Base-by-base conservation (phyloP, 2,888 invertebrate species). In the Frankliniella intonsa region DNA sequence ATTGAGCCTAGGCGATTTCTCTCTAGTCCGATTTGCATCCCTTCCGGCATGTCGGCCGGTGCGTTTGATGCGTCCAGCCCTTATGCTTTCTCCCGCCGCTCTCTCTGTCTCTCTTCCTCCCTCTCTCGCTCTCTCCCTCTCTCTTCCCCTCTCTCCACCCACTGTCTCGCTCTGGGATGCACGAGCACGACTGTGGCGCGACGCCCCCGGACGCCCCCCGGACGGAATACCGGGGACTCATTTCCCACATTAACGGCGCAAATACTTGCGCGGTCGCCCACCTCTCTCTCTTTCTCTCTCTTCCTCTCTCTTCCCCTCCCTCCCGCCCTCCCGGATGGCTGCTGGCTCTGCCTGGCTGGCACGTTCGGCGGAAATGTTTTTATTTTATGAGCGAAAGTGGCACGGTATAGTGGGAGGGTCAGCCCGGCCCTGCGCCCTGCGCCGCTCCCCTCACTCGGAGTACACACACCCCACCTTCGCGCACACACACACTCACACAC, bases 231-330 rank as follows among this genome's bases (percentile, higher is more conserved):
- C 25, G 11, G 22, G 22, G 25, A 76, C 69, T 76, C 69, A 76
- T 76, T 76, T 76, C 69, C 69, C 69, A 76, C 25, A 76, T 76
- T 76, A 76, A 76, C 69, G 69, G 69, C 69, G 12, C 22, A 76
- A 76, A 76, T 25, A 76, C 69, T 25, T 25, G 12, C 12, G 14
- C 62, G 11, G 69, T 22, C 25, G 3, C 69, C 38, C 55, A 12
- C 55, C 38, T 38, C 38, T 38, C 38, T 3, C 38, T 5, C 38
- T 38, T 5, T 55, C 55, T 11, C 55, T 55, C 55, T 2, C 14
- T 55, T 8, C 7, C 55, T 17, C 3, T 55, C 55, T 11, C 55
- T 14, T 14, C 38, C 5, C 38, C 38, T 38, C 5, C 5, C 38
- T 5, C 38, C 38, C 5, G 38, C 38, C 38, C 38, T 38, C 38